Base-by-base conservation (phyloP, 1,140 invertebrate genomes). In the Lucilia sericata region DNA sequence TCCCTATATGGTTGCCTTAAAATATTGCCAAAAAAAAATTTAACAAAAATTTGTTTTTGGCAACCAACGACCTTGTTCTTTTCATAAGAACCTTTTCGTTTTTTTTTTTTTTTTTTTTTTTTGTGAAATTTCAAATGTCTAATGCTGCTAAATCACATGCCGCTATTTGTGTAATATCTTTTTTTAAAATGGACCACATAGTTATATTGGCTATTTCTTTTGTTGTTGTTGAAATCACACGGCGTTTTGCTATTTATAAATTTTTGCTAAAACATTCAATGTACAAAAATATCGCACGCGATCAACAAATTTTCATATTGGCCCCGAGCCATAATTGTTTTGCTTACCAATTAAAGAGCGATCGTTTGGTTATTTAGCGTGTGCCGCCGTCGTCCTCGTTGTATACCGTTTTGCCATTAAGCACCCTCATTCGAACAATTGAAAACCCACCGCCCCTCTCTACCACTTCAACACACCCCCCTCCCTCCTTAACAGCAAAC, bases 281-380 rank as follows among this genome's bases (percentile, higher is more conserved):
- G 76, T 70, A 82, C 74, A 60, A 84, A 84, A 84, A 82, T 82
- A 84, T 82, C 80, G 84, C 84, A 85, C 82, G 82, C 82, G 84
- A 83, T 74, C 76, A 78, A 42, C 84, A 74, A 42, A 81, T 19
- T 74, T 51, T 9, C 51, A 51, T 70, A 55, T 85, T 90, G 89
- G 89, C 88, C 87, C 84, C 86, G 86, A 88, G 89, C 89, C 89
- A 90, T 85, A 86, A 84, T 84, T 84, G 85, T 86, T 83, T 76
- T 76, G 78, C 84, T 86, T 80, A 86, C 87, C 87, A 87, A 88
- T 88, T 88, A 87, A 88, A 88, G 88, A 87, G 74, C 82, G 85
- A 83, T 76, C 80, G 47, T 34, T 75, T 21, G 19, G 42, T 60
- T 82, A 70, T 19, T 49, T 75, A 81, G 70, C 84, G 82, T 83